Evolutionary conservation across 2,797 vertebrate species (phyloP).

Genomic region (Molothrus aeneus): DNA sequence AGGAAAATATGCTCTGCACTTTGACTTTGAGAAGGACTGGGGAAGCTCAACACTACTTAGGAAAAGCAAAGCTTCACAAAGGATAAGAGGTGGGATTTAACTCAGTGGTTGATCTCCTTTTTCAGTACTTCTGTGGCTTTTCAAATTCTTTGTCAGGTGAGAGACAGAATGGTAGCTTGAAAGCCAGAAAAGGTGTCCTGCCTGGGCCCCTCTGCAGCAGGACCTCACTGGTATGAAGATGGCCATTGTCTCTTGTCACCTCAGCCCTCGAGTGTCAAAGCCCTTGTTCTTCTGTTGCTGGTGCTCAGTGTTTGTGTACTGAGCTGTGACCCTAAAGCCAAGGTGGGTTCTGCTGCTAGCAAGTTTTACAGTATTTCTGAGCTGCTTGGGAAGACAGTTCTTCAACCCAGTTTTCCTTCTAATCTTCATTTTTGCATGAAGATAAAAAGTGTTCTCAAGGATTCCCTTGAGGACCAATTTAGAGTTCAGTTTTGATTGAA

Average conservation of each 20-base stretch:
- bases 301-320: background rate
- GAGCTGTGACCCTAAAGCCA: background rate
- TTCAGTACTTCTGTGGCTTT: background rate
- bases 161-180: background rate
- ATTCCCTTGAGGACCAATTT: conserved; percentile 66
- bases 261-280: background rate
- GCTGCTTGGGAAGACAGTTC: background rate
- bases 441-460: conserved; percentile 47
- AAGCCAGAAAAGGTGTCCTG: background rate
- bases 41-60: background rate
- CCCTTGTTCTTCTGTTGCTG: background rate
- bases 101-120: background rate
- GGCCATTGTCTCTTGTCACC: background rate
- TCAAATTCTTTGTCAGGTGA: background rate
- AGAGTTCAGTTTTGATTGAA: conserved; percentile 66
- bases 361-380: background rate
- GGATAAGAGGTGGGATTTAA: background rate
- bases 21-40: background rate
- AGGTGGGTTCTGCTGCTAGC: background rate
- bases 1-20: background rate
- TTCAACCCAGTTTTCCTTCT: conserved; percentile 32
- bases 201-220: background rate
- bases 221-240: background rate
- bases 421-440: conserved; percentile 36
- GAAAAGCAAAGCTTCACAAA: background rate